Evolutionary conservation across 1,140 invertebrate species (phyloP), one percentile per base, ranked within the genome.

Genomic region (Apis florea): DNA sequence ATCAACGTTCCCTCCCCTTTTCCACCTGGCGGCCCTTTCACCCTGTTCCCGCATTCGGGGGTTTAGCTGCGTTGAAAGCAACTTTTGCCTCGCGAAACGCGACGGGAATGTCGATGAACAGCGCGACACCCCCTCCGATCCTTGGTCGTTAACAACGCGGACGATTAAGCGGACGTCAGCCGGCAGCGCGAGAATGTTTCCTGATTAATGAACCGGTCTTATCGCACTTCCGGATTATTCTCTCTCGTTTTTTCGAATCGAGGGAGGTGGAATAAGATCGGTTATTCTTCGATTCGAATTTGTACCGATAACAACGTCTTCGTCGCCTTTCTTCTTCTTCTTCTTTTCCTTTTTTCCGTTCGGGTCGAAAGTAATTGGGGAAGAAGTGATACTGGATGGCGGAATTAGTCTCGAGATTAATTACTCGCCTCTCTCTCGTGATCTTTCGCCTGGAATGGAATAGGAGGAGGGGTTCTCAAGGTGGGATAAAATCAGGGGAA

Each of bases 91-190:
- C 31, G 75, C 59, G 67, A 47, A 83, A 71, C 73, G 59, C 80
- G 70, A 75, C 61, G 49, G 54, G 84, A 82, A 85, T 85, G 83
- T 71, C 84, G 78, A 85, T 84, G 72, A 85, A 71, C 53, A n/a
- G 5, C 31, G 31, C 31, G n/a, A 13, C 21, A 19, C 9, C 12
- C 49, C 49, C 12, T 12, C 17, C 47, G 54, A 40, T 59, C 54
- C 76, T 70, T 59, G 31, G 31, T 49, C 76, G 77, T 72, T 72
- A 63, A 79, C 69, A 72, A 64, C 58, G 68, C n/a, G 19, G 24
- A 61, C 77, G 69, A 79, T 79, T 72, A 72, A 71, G 69, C 77
- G 56, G 17, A 31, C 77, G 77, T 79, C 69, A 54, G 63, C 51
- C 19, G 47, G 8, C 68, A 17, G 12, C 17, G 2, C 63, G 61